Base-by-base conservation (phyloP, 2,797 vertebrate species). In the Pseudomugil gertrudae region DNA sequence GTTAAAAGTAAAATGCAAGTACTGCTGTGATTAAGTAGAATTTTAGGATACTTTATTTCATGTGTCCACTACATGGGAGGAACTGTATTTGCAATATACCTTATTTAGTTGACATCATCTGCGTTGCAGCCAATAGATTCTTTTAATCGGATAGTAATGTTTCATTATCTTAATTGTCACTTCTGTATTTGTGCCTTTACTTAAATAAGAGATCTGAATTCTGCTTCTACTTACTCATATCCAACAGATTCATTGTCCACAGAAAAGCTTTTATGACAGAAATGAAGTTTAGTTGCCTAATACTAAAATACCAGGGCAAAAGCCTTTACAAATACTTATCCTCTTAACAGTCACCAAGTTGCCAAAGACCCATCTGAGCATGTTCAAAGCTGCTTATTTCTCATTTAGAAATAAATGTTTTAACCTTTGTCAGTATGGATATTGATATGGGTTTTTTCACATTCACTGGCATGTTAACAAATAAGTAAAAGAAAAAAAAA, bases 381-480 rank as follows among this genome's bases (percentile, higher is more conserved):
- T 15, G 50, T 43, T 47, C 23, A 55, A 65, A 65, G 52, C 52
- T 65, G 29, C 52, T 65, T 55, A 57, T 27, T 26, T 14, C 52
- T 33, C 30, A 19, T 32, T 23, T 23, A 32, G 35, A 53, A 21
- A 3, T 17, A 33, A 32, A 33, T 47, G 38, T 11, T 32, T 55
- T 4, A 55, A 26, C 36, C 32, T 47, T 14, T 55, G 52, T 36
- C 29, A 5, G 8, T 21, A 29, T 52, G 24, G 24, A 27, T 29
- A 52, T 17, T 29, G 29, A 29, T n/a, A n/a, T n/a, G n/a, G n/a
- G n/a, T n/a, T 52, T 52, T 63, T 17, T 51, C 48, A 30, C 32
- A 26, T 26, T 5, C 24, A 13, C 13, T 26, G 21, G 48, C 24
- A 38, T 45, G 43, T 9, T 21, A 45, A 45, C 43, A 45, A 45